Evolutionary conservation across 53 echinoderm and acorn worm species (phyloP).

Genomic region (Zoroaster sp.): DNA sequence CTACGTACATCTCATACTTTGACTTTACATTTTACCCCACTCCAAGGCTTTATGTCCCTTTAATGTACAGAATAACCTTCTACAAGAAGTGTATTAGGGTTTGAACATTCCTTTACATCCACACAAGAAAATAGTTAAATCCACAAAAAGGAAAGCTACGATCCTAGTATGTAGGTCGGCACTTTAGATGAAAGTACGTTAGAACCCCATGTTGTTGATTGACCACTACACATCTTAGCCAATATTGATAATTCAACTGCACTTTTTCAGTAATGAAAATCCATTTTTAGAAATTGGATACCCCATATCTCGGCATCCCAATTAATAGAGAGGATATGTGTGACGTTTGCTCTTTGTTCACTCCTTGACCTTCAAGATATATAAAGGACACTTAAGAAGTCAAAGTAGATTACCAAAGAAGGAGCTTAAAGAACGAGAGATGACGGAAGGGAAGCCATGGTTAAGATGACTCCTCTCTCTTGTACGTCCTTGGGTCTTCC

Average conservation of each 20-base stretch:
- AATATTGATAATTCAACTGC: not conserved
- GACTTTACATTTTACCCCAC: too few relatives aligned
- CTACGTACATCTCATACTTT: too few relatives aligned
- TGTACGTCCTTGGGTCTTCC: conserved; percentile 1
- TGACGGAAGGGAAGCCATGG: conserved; percentile 19
- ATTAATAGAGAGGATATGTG: conserved; percentile 31
- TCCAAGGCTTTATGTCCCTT: too few relatives aligned
- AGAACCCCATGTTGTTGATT: too few relatives aligned
- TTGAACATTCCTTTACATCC: too few relatives aligned
- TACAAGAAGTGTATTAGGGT: too few relatives aligned
- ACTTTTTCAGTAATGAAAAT: not conserved
- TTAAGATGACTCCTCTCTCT: not conserved
- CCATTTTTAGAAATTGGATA: not conserved
- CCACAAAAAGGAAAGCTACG: too few relatives aligned
- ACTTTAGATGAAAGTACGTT: not conserved
- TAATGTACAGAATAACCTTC: too few relatives aligned
- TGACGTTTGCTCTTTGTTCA: not conserved
- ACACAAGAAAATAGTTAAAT: too few relatives aligned
- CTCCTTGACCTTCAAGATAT: conserved; percentile 45
- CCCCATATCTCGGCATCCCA: not conserved
- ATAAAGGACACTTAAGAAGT: conserved; percentile 24
- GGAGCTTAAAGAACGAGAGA: not conserved
- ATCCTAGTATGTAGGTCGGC: too few relatives aligned
- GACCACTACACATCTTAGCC: not conserved
- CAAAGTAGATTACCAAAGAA: conserved; percentile 18